A percentile compares a stretch with the other conserved stretches of the same genome.
Evolutionary conservation across 2,113 vertebrate genomes (phyloP).

Genomic region (Coptodon rendalli): DNA sequence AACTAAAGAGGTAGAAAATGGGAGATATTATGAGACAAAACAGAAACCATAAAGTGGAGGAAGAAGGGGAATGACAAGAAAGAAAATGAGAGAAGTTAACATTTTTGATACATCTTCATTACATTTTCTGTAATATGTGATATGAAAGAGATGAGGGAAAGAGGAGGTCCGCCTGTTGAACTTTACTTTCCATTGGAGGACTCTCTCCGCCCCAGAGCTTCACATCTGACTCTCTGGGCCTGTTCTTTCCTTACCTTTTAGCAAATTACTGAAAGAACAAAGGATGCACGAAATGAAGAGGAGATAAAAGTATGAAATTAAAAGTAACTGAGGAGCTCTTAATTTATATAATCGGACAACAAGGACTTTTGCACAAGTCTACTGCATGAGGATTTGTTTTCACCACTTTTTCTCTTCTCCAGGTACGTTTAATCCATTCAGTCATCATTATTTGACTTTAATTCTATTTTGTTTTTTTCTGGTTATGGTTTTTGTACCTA

Average conservation of each 20-base stretch:
- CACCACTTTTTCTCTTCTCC: neutral
- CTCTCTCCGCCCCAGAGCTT: neutral
- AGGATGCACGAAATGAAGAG: neutral
- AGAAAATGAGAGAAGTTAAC: neutral
- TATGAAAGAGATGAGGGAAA: neutral
- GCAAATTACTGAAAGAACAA: neutral
- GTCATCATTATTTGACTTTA: neutral
- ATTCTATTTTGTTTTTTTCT: neutral
- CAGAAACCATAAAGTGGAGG: neutral
- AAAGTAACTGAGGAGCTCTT: neutral
- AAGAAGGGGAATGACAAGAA: neutral
- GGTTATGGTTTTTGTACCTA: neutral
- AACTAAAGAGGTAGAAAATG: neutral
- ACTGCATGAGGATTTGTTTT: neutral
- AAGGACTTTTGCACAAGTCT: neutral
- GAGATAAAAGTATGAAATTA: neutral
- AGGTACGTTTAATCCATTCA: constrained; percentile 9
- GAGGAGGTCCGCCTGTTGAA: neutral
- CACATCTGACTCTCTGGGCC: neutral
- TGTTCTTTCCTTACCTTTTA: neutral
- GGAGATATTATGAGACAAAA: neutral
- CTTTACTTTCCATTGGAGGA: neutral
- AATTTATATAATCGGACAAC: neutral
- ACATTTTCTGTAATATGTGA: neutral
- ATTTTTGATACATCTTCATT: neutral